These are phyloP conservation scores for Gymnocypris eckloni DNA, from an alignment of 2,797 vertebrate species.

Conservation along the genomic window DNA sequence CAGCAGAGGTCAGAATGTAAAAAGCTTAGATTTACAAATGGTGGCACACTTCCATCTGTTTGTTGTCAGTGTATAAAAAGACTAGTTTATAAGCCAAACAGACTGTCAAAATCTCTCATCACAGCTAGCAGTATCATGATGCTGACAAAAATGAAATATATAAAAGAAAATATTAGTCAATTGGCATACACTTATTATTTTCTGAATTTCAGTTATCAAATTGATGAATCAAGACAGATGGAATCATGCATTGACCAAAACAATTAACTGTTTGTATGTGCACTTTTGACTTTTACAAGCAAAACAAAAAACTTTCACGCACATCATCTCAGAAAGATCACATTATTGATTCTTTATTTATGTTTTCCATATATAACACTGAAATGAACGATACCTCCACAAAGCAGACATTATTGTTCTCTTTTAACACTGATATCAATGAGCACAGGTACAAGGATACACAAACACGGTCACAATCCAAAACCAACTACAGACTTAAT, in stretches of 20 bases:
- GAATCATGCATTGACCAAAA: neutral
- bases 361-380: slow-evolving; percentile 85
- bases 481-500: slow-evolving; percentile 76
- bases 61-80: neutral
- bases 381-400: slow-evolving; percentile 82
- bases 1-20: slow-evolving; percentile 53
- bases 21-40: slow-evolving; percentile 26
- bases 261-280: no score
- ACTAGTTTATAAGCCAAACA: slow-evolving; percentile 2
- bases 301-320: slow-evolving; percentile 7
- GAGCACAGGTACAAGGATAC: slow-evolving; percentile 82
- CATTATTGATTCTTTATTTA: slow-evolving; percentile 71
- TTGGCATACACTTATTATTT: no score
- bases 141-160: neutral
- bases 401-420: slow-evolving; percentile 82
- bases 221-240: neutral
- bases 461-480: slow-evolving; percentile 82
- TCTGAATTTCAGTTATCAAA: neutral
- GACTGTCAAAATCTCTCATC: neutral
- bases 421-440: slow-evolving; percentile 82
- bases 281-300: neutral
- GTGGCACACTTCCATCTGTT: neutral
- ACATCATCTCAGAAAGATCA: slow-evolving; percentile 29
- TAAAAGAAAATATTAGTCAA: neutral
- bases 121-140: neutral